phyloP scores from a whole-genome alignment of 2,113 vertebrate genomes.

The Pachypanchax playfairii region DNA sequence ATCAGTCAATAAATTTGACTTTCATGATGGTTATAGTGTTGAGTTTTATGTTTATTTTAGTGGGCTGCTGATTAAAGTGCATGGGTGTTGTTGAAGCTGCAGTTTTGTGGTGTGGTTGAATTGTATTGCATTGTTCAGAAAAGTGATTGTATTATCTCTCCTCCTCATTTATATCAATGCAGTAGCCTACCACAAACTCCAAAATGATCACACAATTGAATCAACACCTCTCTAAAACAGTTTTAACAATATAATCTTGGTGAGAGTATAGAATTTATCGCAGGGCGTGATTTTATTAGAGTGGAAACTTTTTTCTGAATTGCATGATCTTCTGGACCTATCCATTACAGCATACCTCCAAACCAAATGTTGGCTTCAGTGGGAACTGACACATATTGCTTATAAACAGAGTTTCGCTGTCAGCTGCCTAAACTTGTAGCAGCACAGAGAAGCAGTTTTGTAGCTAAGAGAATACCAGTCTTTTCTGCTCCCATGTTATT shows the following conservation, averaged over 20 bases:
- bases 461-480: slow-evolving; percentile 46
- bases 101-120: slow-evolving; percentile 2
- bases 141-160: neutral
- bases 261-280: neutral
- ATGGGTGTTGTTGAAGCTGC: neutral
- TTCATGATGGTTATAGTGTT: neutral
- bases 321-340: neutral
- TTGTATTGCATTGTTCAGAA: neutral
- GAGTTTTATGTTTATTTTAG: neutral
- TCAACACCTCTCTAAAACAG: slow-evolving; percentile 11
- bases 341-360: slow-evolving; percentile 5
- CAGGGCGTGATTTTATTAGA: slow-evolving; percentile 12
- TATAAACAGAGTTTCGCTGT: slow-evolving; percentile 11
- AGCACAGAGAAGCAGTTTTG: slow-evolving; percentile 14
- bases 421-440: slow-evolving; percentile 10
- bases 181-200: neutral
- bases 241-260: slow-evolving; percentile 10
- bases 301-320: slow-evolving; percentile 5
- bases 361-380: slow-evolving; percentile 1
- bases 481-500: slow-evolving; percentile 46
- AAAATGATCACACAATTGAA: slow-evolving; percentile 1
- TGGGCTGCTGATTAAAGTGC: neutral
- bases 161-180: neutral
- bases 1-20: neutral
- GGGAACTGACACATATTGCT: slow-evolving; percentile 15